phyloP scores from a whole-genome alignment of 2,113 vertebrate species.

The Amphiprion percula region DNA sequence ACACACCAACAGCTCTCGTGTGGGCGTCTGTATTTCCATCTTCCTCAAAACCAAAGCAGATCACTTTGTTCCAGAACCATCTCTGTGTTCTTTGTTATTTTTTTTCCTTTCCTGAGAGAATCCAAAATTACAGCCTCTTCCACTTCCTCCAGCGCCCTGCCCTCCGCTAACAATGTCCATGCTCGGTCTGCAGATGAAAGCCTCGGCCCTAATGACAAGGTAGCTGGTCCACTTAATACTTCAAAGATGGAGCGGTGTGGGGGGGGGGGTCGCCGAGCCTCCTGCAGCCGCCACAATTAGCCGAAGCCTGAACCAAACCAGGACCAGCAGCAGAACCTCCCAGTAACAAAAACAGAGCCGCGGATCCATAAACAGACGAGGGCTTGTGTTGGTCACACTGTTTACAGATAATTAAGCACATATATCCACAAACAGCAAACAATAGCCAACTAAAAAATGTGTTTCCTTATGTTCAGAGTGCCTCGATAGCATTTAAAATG shows the following conservation, averaged over 20 bases:
- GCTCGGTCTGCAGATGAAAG: constrained; percentile 69
- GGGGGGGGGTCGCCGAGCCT: constrained; percentile 12
- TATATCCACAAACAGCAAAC: too few species aligned
- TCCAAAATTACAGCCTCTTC: constrained; percentile 41
- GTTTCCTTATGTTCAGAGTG: too few species aligned
- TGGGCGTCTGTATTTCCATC: neutral
- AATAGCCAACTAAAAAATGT: too few species aligned
- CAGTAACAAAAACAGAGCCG: neutral
- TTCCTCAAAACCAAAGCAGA: constrained; percentile 6
- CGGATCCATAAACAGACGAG: too few species aligned
- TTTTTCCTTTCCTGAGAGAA: constrained; percentile 10
- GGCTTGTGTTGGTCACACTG: too few species aligned
- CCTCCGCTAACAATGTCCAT: constrained; percentile 48
- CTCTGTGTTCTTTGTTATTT: neutral
- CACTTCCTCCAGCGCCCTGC: constrained; percentile 32
- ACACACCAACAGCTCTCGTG: neutral
- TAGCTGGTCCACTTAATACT: constrained; percentile 74
- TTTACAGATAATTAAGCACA: too few species aligned
- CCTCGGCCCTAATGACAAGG: constrained; percentile 77
- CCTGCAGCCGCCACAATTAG: constrained; percentile 59
- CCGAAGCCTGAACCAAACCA: constrained; percentile 52
- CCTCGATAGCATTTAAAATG: too few species aligned
- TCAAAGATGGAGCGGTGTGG: constrained; percentile 69
- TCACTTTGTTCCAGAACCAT: neutral
- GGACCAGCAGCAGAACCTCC: constrained; percentile 33